Percentiles rank a stretch among this genome's conserved stretches.
Conservation (phyloP, 1,140 invertebrate species). For the Pachypeltis micranthus region DNA sequence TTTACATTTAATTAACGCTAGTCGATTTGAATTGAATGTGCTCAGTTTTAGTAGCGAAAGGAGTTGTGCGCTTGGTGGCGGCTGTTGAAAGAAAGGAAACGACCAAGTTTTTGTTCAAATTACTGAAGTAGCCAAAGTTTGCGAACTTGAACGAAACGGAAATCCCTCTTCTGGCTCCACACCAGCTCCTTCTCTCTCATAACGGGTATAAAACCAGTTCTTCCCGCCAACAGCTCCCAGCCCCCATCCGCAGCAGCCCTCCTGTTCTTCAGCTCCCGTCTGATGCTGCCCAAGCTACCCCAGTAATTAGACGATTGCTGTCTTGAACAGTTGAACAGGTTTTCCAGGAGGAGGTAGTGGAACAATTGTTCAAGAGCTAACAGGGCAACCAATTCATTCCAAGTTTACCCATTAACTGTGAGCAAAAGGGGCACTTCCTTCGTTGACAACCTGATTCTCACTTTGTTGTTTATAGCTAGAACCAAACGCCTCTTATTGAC, state of each 20-base stretch:
- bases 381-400: neutral
- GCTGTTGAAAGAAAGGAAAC: no score
- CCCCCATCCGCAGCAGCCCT: neutral
- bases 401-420: constrained; percentile 2
- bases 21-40: neutral
- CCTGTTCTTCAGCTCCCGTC: neutral
- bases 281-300: neutral
- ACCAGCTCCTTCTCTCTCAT: neutral
- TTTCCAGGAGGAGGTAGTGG: neutral
- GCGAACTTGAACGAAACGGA: no score
- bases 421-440: neutral
- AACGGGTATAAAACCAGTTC: neutral
- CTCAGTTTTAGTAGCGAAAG: neutral
- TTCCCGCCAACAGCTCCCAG: neutral
- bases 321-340: neutral
- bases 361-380: neutral
- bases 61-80: no score
- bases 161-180: no score
- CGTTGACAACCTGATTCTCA: neutral
- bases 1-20: neutral
- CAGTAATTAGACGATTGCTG: constrained; percentile 4
- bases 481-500: no score
- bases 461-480: no score
- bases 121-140: neutral
- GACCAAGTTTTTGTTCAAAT: neutral